Base-by-base conservation (phyloP, 2,888 invertebrate species). In the Tenthredo notha region DNA sequence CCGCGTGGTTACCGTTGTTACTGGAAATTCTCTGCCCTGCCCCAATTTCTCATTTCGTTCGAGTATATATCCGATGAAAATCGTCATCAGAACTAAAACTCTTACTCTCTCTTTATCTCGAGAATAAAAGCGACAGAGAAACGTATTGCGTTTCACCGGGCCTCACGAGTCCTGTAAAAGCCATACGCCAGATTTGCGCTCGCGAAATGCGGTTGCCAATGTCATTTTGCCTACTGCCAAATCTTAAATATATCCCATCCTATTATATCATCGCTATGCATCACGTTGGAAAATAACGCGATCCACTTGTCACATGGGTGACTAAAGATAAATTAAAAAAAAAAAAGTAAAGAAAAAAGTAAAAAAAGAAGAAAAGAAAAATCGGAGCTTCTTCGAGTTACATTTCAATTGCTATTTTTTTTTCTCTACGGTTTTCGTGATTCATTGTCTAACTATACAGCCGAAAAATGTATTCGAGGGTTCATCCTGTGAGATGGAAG, bases 201-300 rank as follows among this genome's bases (percentile, higher is more conserved):
- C 43, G 33, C 33, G 70, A 83, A 47, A 29, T 67, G 83, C 83
- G 21, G 67, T 83, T 83, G 83, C 67, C 83, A 83, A 83, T 83
- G 83, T 83, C 83, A 83, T 47, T 83, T 15, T 50, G 43, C 15
- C 83, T 50, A 7, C 47, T 47, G 83, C 83, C 83, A 83, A 67
- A 83, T 83, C 83, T 83, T 83, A 83, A 83, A 83, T 83, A 83
- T 83, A 83, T 83, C 83, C 70, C 25, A 50, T 67, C 80, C 50
- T 61, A 70, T 83, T 83, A 83, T 83, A 67, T 83, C 83, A 83
- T 47, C 67, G 83, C 67, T 50, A 33, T 83, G 83, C 83, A 83
- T 83, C 83, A 67, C 67, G 67, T 67, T 83, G 15, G 67, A 83
- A 83, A 83, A 83, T 83, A 83, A 67, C 40, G 80, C 37, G 37